phyloP scores from a whole-genome alignment of 2,888 invertebrate genomes.

The Protodeltote pygarga region DNA sequence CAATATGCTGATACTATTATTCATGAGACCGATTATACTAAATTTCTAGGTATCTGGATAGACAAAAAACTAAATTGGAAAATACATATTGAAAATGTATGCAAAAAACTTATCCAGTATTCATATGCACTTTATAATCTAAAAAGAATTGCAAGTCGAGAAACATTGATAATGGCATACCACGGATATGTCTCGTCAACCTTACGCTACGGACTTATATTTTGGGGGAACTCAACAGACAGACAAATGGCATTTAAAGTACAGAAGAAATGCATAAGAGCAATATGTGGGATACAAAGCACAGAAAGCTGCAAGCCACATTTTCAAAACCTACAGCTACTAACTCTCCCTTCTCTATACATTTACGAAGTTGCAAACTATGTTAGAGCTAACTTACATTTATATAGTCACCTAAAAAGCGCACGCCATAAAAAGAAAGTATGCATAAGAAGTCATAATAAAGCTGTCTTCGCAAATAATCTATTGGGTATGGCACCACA shows the following conservation, averaged over 20 bases:
- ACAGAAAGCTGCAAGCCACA: conserved; percentile 21
- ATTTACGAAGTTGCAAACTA: conserved; percentile 8
- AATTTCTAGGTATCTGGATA: conserved; percentile 2
- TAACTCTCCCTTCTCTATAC: conserved; percentile 25
- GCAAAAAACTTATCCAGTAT: neutral
- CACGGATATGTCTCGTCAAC: conserved; percentile 21
- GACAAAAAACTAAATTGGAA: conserved; percentile 1
- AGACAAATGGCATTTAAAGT: conserved; percentile 9
- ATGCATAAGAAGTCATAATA: neutral
- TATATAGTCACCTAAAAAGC: neutral
- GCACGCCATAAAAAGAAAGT: neutral
- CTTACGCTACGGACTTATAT: conserved; percentile 21
- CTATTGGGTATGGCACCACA: neutral
- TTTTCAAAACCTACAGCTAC: conserved; percentile 12
- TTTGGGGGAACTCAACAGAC: conserved; percentile 27
- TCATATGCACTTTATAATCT: neutral
- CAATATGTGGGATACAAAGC: conserved; percentile 7
- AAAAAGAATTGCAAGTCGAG: neutral
- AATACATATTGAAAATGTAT: neutral
- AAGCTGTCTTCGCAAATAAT: neutral
- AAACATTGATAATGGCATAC: conserved; percentile 12
- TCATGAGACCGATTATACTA: neutral
- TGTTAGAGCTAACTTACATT: neutral
- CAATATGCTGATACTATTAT: neutral
- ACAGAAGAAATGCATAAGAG: conserved; percentile 31